phyloP scores from a whole-genome alignment of 2,888 invertebrate genomes.

The Cactoblastis cactorum region DNA sequence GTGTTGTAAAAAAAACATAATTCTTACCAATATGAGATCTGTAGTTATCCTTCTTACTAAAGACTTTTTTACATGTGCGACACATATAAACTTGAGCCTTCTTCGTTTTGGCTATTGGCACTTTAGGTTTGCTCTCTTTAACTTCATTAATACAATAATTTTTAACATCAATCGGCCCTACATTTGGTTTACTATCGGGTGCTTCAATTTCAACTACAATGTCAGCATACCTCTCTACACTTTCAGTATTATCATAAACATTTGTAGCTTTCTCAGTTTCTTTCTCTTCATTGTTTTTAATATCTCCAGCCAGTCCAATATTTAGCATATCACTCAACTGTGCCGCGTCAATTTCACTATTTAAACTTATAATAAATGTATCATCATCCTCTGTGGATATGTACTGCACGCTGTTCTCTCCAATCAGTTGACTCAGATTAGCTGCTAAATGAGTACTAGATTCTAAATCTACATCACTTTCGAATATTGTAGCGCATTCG shows the following conservation, averaged over 20 bases:
- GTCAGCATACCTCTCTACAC: slow-evolving; percentile 18
- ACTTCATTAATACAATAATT: slow-evolving; percentile 9
- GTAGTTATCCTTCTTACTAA: slow-evolving; percentile 62
- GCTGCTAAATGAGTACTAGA: slow-evolving; percentile 67
- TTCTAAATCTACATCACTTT: slow-evolving; percentile 70
- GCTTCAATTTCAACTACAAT: slow-evolving; percentile 33
- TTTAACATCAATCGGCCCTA: slow-evolving; percentile 8
- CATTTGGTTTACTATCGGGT: slow-evolving; percentile 5
- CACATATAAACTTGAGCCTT: slow-evolving; percentile 48
- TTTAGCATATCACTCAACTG: slow-evolving; percentile 69
- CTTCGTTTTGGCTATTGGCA: slow-evolving; percentile 31
- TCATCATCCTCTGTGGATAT: slow-evolving; percentile 72
- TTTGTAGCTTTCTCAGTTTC: slow-evolving; percentile 17
- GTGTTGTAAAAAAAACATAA: neutral
- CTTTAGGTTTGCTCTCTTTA: slow-evolving; percentile 20
- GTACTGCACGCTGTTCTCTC: slow-evolving; percentile 68
- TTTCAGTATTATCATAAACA: slow-evolving; percentile 17
- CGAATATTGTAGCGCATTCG: slow-evolving; percentile 70
- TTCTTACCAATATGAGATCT: slow-evolving; percentile 63
- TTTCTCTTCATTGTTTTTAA: slow-evolving; percentile 23
- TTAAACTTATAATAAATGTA: slow-evolving; percentile 69
- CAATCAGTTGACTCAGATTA: slow-evolving; percentile 68
- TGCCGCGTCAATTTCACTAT: slow-evolving; percentile 68
- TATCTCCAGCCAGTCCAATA: slow-evolving; percentile 49
- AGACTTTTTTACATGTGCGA: slow-evolving; percentile 57